phyloP scores from a whole-genome alignment of 2,113 vertebrate species.

The Tympanuchus pallidicinctus region DNA sequence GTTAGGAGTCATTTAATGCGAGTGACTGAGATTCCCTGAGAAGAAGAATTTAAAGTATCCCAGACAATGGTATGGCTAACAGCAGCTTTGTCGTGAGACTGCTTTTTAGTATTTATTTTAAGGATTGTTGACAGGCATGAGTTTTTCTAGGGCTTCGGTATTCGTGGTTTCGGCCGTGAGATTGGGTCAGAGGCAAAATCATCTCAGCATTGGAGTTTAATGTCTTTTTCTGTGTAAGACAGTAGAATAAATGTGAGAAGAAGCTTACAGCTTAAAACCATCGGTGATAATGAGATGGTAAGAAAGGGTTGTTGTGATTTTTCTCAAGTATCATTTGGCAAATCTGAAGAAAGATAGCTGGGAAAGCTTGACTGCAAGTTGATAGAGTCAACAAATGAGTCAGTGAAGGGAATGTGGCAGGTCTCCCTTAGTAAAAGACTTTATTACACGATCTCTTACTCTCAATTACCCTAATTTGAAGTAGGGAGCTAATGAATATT shows the following conservation, averaged over 20 bases:
- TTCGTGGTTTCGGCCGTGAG: background rate
- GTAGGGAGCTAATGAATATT: conserved; percentile 13
- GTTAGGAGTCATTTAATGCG: conserved; percentile 33
- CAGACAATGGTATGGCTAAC: conserved; percentile 41
- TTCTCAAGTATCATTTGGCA: background rate
- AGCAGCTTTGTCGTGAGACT: background rate
- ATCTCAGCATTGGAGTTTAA: background rate
- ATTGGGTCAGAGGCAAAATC: background rate
- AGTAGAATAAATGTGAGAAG: background rate
- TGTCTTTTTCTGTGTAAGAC: background rate
- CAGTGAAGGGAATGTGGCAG: background rate
- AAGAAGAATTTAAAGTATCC: conserved; percentile 49
- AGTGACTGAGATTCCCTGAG: conserved; percentile 37
- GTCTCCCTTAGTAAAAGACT: background rate
- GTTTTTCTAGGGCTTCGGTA: background rate
- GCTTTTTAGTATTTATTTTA: conserved; percentile 34
- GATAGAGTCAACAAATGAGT: background rate
- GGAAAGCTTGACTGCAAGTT: background rate
- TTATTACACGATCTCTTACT: background rate
- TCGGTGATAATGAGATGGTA: background rate
- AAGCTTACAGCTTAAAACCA: background rate
- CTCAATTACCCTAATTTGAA: conserved; percentile 30
- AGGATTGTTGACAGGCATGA: background rate
- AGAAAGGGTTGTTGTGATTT: background rate
- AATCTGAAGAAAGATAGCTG: background rate